Evolutionary conservation across 2,888 invertebrate species (phyloP), one percentile per base, ranked within the genome.

Genomic region (Sphaerophoria taeniata): DNA sequence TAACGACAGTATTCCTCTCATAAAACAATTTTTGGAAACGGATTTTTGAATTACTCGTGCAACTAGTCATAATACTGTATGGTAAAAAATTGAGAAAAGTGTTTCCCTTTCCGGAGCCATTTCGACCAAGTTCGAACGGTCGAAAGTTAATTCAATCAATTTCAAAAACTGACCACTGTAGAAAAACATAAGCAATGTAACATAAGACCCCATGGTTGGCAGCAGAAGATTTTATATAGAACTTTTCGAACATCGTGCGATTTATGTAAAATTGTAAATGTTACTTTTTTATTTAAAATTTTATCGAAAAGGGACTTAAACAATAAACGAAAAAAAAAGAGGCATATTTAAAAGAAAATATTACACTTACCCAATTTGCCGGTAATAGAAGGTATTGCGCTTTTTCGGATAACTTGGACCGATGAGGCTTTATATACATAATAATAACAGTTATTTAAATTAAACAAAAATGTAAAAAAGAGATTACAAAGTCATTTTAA

Each of bases 321-420:
- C 36, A 36, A 51, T 67, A 67, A n/a, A 36, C 9, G 16, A 7
- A n/a, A 51, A 60, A 12, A 39, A 71, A 73, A 53, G 55, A 56
- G n/a, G 61, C 11, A 36, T 9, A 31, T 51, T 47, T 36, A 61
- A 69, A 53, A 60, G 51, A 67, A 77, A 88, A 88, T 87, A 87
- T 83, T 88, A 87, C 87, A 97, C 98, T 98, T 95, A 98, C 98
- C 98, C 92, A 98, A 95, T 92, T 96, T 96, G 90, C 95, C 95
- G 92, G 97, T 96, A 94, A 98, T 95, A 94, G 97, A 96, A 93
- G 97, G 96, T 94, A 97, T 95, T 93, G 97, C 97, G 93, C 95
- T 95, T 95, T 96, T 96, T 94, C 95, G 95, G 94, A 95, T 90
- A 91, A 92, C 91, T 91, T 92, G 92, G 89, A 91, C 92, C 90